Evolutionary conservation across 2,113 vertebrate genomes (phyloP).

Genomic region (Scalopus aquaticus): DNA sequence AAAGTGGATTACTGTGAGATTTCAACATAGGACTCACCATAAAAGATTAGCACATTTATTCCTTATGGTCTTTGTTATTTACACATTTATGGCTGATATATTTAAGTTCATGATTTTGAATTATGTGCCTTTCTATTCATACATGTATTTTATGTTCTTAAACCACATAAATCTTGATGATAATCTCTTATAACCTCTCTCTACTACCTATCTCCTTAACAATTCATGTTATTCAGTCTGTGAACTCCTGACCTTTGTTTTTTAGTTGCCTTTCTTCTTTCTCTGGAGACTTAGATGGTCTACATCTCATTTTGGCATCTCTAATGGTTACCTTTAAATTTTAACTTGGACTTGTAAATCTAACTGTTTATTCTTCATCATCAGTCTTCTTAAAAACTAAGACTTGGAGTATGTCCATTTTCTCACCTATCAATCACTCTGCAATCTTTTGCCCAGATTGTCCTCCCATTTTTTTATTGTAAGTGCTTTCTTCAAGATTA

Average conservation of each 20-base stretch:
- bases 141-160: neutral
- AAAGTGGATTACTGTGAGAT: neutral
- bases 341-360: neutral
- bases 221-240: neutral
- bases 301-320: neutral
- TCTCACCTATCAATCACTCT: neutral
- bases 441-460: neutral
- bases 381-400: neutral
- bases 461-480: neutral
- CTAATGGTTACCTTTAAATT: neutral
- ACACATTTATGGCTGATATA: rapidly evolving
- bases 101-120: neutral
- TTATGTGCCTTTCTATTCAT: neutral
- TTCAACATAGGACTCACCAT: neutral
- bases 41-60: no score
- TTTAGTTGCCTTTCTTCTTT: neutral
- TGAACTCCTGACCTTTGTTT: neutral
- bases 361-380: neutral
- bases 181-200: neutral
- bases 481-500: neutral
- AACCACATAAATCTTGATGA: neutral
- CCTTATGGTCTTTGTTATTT: neutral
- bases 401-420: neutral
- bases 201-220: neutral
- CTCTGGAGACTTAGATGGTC: neutral